Conservation (phyloP, 2,113 vertebrate genomes). For the Stercorarius parasiticus region DNA sequence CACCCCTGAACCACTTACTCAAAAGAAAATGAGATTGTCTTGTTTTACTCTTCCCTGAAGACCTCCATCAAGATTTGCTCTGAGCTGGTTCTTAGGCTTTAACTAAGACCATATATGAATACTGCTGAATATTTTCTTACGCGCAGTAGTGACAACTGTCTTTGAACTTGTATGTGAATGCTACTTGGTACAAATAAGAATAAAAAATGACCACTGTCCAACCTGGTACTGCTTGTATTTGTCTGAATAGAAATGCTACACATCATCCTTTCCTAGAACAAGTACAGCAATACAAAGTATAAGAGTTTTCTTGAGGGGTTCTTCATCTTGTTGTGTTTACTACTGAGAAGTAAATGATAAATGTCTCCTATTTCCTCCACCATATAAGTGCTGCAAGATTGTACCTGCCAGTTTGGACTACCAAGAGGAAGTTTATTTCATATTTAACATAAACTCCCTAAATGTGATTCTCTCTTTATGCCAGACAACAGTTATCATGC, state of each 20-base stretch:
- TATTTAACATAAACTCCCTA: background rate
- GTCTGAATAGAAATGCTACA: background rate
- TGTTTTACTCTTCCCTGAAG: background rate
- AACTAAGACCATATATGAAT: background rate
- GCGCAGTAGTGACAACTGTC: background rate
- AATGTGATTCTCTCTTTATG: background rate
- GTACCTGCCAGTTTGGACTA: background rate
- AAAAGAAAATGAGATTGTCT: background rate
- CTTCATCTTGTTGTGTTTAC: background rate
- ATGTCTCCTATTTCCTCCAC: background rate
- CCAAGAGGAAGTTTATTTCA: background rate
- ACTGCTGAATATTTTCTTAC: background rate
- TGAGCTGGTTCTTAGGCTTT: background rate
- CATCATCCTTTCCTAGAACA: background rate
- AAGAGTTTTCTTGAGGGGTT: background rate
- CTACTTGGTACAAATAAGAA: background rate
- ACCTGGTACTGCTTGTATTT: background rate
- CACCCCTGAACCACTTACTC: background rate
- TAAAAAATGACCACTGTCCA: background rate
- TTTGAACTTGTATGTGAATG: background rate
- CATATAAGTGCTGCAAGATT: background rate
- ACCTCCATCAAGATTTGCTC: background rate
- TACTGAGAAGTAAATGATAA: background rate
- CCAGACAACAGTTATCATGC: background rate
- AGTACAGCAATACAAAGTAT: background rate